Percentiles rank a stretch among this genome's conserved stretches.
These are phyloP conservation scores for Tautogolabrus adspersus DNA, from an alignment of 2,113 vertebrate species.

Conservation along the genomic window DNA sequence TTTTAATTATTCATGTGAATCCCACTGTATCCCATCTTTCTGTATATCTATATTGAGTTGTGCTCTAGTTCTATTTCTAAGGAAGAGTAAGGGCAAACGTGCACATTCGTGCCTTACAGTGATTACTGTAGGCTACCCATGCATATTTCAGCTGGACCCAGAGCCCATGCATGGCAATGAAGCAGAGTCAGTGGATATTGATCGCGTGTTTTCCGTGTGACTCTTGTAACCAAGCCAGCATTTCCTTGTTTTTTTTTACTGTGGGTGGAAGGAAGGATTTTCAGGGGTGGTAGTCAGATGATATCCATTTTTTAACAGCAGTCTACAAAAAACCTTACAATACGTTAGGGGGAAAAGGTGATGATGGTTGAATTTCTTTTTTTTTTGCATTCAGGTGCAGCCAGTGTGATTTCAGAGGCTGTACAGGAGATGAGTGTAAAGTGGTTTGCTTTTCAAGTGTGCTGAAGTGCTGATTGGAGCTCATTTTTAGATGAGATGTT, in stretches of 20 bases:
- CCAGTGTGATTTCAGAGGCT: conserved; percentile 9
- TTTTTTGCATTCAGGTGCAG: conserved; percentile 44
- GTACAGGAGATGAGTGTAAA: conserved; percentile 20
- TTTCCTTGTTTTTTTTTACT: conserved; percentile 50
- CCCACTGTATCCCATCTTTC: conserved; percentile 14
- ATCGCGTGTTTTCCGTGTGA: conserved; percentile 56
- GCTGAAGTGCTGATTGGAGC: conserved; percentile 28
- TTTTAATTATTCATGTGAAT: conserved; percentile 41
- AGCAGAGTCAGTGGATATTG: conserved; percentile 68
- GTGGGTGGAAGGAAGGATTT: conserved; percentile 49
- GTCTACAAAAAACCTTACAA: background rate
- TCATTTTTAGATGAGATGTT: conserved; percentile 23
- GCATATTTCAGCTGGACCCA: conserved; percentile 45
- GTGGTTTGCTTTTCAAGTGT: conserved; percentile 39
- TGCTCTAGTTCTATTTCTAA: conserved; percentile 18
- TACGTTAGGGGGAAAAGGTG: background rate
- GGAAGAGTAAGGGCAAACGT: conserved; percentile 25
- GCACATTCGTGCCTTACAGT: conserved; percentile 29
- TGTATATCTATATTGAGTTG: conserved; percentile 34
- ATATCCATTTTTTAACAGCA: background rate
- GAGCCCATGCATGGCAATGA: conserved; percentile 65
- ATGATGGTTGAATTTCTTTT: conserved; percentile 22
- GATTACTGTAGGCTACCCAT: conserved; percentile 44
- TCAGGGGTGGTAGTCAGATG: conserved; percentile 8
- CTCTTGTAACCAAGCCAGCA: conserved; percentile 51